A percentile compares a stretch with the other conserved stretches of the same genome.
These are phyloP conservation scores for Kuschelorhynchus macadamiae DNA, from an alignment of 2,888 invertebrate genomes.

Conservation along the genomic window DNA sequence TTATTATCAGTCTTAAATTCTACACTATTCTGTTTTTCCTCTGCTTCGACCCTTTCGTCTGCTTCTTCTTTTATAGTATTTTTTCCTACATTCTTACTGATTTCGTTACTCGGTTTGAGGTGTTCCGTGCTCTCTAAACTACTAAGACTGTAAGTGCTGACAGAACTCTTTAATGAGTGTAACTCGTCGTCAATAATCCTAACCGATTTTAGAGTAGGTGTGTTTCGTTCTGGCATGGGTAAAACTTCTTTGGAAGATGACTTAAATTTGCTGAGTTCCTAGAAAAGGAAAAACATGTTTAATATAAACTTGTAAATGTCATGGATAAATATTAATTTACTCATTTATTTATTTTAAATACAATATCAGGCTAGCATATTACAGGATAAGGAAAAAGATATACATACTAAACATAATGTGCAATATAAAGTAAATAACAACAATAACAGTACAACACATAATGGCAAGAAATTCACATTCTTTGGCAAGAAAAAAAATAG, in stretches of 20 bases:
- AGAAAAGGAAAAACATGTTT: conserved; percentile 37
- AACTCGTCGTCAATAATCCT: conserved; percentile 48
- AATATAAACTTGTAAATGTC: no score
- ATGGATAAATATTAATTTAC: no score
- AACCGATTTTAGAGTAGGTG: conserved; percentile 51
- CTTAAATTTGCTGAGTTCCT: conserved; percentile 49
- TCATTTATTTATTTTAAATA: no score
- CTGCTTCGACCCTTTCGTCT: neutral
- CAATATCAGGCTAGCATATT: no score
- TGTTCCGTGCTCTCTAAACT: conserved; percentile 17
- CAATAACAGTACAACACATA: no score
- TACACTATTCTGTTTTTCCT: neutral
- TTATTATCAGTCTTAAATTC: no score
- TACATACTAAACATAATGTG: no score
- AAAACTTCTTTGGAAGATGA: conserved; percentile 50
- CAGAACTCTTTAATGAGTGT: conserved; percentile 19
- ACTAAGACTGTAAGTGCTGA: conserved; percentile 32
- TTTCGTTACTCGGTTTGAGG: conserved; percentile 7
- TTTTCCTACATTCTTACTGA: conserved; percentile 12
- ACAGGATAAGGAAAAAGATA: no score
- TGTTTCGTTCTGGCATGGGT: conserved; percentile 33
- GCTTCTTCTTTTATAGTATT: conserved; percentile 19
- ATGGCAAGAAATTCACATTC: no score
- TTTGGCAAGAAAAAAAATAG: no score
- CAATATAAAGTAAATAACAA: no score